Conservation (phyloP, 2,888 invertebrate genomes). For the Eulithis testata region DNA sequence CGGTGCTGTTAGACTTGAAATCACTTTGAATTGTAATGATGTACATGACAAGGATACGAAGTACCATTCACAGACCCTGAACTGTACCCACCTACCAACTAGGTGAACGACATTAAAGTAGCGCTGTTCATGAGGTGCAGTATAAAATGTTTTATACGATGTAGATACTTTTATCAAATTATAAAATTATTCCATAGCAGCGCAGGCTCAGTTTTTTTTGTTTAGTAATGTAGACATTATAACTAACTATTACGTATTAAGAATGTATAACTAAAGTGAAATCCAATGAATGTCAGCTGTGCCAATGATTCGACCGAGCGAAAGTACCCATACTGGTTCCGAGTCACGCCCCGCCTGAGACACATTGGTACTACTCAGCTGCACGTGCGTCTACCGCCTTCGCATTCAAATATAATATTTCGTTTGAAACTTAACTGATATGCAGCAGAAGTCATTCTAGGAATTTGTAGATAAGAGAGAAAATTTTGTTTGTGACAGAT, state of each 20-base stretch:
- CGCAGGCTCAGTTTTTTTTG: neutral
- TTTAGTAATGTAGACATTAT: slow-evolving; percentile 13
- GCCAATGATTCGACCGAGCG: slow-evolving; percentile 70
- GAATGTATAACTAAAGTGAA: slow-evolving; percentile 67
- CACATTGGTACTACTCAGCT: slow-evolving; percentile 48
- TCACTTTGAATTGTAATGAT: slow-evolving; percentile 61
- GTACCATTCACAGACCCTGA: slow-evolving; percentile 53
- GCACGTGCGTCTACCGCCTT: slow-evolving; percentile 42
- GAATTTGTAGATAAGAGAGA: slow-evolving; percentile 3
- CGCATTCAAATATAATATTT: slow-evolving; percentile 32
- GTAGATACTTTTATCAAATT: no score
- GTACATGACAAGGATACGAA: slow-evolving; percentile 61
- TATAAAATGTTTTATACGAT: no score
- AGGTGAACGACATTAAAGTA: slow-evolving; percentile 26
- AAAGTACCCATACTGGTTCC: slow-evolving; percentile 80
- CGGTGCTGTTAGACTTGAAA: slow-evolving; percentile 56
- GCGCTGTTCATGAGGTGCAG: neutral
- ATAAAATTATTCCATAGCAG: neutral
- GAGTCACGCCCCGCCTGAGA: slow-evolving; percentile 55
- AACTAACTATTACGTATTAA: slow-evolving; percentile 28
- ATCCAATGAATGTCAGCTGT: slow-evolving; percentile 67
- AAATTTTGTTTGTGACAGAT: slow-evolving; percentile 83
- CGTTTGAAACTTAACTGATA: neutral
- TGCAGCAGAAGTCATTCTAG: no score
- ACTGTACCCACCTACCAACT: slow-evolving; percentile 38